Conservation (phyloP, 2,797 vertebrate genomes). For the Sebastes steindachneri region DNA sequence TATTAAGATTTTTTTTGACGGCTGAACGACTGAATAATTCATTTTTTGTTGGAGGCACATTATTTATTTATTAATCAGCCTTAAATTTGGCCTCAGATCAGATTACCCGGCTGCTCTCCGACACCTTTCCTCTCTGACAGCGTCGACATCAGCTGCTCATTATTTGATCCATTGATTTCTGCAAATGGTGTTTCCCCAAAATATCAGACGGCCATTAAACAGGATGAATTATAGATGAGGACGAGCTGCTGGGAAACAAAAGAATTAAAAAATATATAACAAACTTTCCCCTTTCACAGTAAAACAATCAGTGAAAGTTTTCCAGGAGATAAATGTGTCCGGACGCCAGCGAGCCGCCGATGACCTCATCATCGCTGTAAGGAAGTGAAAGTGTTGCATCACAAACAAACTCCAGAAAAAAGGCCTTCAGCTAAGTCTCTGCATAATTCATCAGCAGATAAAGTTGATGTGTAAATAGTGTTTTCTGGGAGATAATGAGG, state of each 20-base stretch:
- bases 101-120: slow-evolving; percentile 49
- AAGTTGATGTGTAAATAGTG: slow-evolving; percentile 44
- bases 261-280: neutral
- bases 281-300: neutral
- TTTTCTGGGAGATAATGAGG: slow-evolving; percentile 30
- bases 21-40: slow-evolving; percentile 72
- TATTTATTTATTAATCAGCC: slow-evolving; percentile 79
- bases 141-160: slow-evolving; percentile 57
- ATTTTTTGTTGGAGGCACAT: slow-evolving; percentile 77
- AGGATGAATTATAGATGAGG: slow-evolving; percentile 65
- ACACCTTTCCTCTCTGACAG: slow-evolving; percentile 48
- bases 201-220: slow-evolving; percentile 61
- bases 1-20: slow-evolving; percentile 73
- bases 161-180: slow-evolving; percentile 73
- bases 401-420: slow-evolving; percentile 60
- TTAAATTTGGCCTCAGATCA: slow-evolving; percentile 74
- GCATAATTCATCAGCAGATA: slow-evolving; percentile 65
- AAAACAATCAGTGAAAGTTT: slow-evolving; percentile 1
- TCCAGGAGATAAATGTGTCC: slow-evolving; percentile 10
- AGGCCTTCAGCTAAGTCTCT: slow-evolving; percentile 55
- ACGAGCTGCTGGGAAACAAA: slow-evolving; percentile 56
- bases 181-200: slow-evolving; percentile 67
- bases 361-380: slow-evolving; percentile 43
- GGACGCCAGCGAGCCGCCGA: slow-evolving; percentile 16
- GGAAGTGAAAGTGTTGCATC: slow-evolving; percentile 75